A percentile compares a stretch with the other conserved stretches of the same genome.
phyloP scores from a whole-genome alignment of 2,113 vertebrate genomes.

The Regulus satrapa region DNA sequence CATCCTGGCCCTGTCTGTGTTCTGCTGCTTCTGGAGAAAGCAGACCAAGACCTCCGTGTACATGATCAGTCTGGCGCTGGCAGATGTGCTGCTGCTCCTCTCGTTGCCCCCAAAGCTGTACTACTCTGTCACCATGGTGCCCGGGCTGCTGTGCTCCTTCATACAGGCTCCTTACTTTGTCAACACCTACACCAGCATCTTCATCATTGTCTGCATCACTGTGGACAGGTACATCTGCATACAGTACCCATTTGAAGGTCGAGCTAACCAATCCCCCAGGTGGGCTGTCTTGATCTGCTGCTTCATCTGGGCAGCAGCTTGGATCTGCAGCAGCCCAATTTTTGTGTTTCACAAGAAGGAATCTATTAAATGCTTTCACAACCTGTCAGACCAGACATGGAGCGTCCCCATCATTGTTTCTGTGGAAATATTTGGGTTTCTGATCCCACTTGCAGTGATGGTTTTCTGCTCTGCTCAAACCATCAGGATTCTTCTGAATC shows the following conservation, averaged over 20 bases:
- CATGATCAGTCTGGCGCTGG: slow-evolving; percentile 84
- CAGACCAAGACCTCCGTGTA: slow-evolving; percentile 82
- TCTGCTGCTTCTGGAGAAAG: slow-evolving; percentile 75
- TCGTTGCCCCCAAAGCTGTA: slow-evolving; percentile 82
- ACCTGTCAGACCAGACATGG: slow-evolving; percentile 77
- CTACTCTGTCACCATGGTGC: background rate
- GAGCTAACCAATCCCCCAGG: slow-evolving; percentile 73
- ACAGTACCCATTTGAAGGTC: slow-evolving; percentile 74
- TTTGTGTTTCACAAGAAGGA: slow-evolving; percentile 51
- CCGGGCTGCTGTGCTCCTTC: slow-evolving; percentile 67
- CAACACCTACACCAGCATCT: slow-evolving; percentile 87
- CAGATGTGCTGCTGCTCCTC: slow-evolving; percentile 83
- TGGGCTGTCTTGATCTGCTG: slow-evolving; percentile 66
- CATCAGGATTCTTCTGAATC: slow-evolving; percentile 68
- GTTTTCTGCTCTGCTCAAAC: slow-evolving; percentile 77
- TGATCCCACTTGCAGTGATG: slow-evolving; percentile 77
- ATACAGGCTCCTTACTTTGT: slow-evolving; percentile 83
- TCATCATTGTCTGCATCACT: slow-evolving; percentile 85
- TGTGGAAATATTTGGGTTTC: slow-evolving; percentile 83
- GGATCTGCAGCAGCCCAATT: slow-evolving; percentile 61
- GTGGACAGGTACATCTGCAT: slow-evolving; percentile 85
- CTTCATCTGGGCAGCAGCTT: slow-evolving; percentile 75
- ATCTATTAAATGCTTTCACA: slow-evolving; percentile 72
- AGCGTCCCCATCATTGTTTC: slow-evolving; percentile 64
- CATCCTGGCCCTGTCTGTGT: slow-evolving; percentile 71